These are phyloP conservation scores for Apodemia hepburni DNA, from an alignment of 2,888 invertebrate genomes.

Conservation along the genomic window DNA sequence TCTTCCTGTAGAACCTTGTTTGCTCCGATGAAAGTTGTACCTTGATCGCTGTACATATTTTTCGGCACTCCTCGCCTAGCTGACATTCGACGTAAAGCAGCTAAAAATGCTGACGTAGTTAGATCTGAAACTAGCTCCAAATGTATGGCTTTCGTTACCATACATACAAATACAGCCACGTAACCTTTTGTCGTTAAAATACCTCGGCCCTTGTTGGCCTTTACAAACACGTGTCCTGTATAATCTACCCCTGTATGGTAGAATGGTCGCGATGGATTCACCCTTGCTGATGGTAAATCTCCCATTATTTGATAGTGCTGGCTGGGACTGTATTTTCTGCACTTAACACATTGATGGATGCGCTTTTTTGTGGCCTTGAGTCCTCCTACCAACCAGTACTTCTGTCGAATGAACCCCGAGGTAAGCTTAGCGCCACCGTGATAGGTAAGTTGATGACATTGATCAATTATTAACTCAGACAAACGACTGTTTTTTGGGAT, in stretches of 20 bases:
- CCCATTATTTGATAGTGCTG: conserved; percentile 28
- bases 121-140: conserved; percentile 17
- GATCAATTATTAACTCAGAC: conserved; percentile 26
- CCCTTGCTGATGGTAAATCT: conserved; percentile 21
- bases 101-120: conserved; percentile 11
- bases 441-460: conserved; percentile 26
- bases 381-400: conserved; percentile 1
- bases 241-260: conserved; percentile 1
- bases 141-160: conserved; percentile 15
- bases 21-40: conserved; percentile 14
- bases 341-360: conserved; percentile 23
- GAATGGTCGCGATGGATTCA: not conserved
- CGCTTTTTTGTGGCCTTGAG: conserved; percentile 17
- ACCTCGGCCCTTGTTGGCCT: conserved; percentile 17
- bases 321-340: conserved; percentile 23
- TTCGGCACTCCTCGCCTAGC: conserved; percentile 5
- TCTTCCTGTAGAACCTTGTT: no score
- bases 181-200: conserved; percentile 15
- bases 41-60: conserved; percentile 13
- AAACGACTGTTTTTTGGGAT: conserved; percentile 23
- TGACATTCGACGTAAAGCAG: conserved; percentile 10
- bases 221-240: conserved; percentile 6
- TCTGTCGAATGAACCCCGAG: conserved; percentile 15
- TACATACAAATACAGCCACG: conserved; percentile 17
- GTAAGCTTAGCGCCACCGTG: conserved; percentile 29